Base-by-base conservation (phyloP, 2,113 vertebrate species). In the Aspidoscelis tigris region DNA sequence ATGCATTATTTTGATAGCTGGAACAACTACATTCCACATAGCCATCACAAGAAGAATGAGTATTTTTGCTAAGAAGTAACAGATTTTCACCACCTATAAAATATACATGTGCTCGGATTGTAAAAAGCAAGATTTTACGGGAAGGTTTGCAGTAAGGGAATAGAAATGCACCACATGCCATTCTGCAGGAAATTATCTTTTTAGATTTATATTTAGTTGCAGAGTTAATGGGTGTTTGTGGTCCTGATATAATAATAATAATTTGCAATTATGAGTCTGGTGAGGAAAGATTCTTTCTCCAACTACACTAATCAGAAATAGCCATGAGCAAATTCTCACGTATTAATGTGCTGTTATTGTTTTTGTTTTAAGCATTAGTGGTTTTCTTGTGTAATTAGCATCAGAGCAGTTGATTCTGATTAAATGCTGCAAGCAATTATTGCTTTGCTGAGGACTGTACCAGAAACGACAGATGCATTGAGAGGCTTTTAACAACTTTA, bases 371-470 rank as follows among this genome's bases (percentile, higher is more conserved):
- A 68, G 61, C 41, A 26, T 74, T 73, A 58, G 70, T 33, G 71
- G 61, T 78, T 47, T 73, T 78, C 81, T 33, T 58, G 41, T 75
- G 76, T 47, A 74, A 79, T 83, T 87, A 83, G 76, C 81, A 22
- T 66, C 47, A 82, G 47, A 72, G 16, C 70, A 74, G 80, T n/a
- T 87, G 80, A 73, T 65, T 78, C 47, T 78, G n/a, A 72, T 73
- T 47, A 83, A 78, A 83, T n/a, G 76, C 80, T 87, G 75, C 81
- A 78, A 82, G 74, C 80, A 79, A 66, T 79, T 74, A 83, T 43
- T 47, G 58, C 47, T 68, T 78, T 44, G 53, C 84, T 43, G 47
- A 80, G 44, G 33, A 24, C 39, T 80, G n/a, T 7, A 22, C 70
- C 58, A 66, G 44, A 43, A 66, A 65, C 80, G 70, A 68, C 14